These are phyloP conservation scores for Tor tambroides DNA, from an alignment of 2,113 vertebrate species.

Conservation along the genomic window DNA sequence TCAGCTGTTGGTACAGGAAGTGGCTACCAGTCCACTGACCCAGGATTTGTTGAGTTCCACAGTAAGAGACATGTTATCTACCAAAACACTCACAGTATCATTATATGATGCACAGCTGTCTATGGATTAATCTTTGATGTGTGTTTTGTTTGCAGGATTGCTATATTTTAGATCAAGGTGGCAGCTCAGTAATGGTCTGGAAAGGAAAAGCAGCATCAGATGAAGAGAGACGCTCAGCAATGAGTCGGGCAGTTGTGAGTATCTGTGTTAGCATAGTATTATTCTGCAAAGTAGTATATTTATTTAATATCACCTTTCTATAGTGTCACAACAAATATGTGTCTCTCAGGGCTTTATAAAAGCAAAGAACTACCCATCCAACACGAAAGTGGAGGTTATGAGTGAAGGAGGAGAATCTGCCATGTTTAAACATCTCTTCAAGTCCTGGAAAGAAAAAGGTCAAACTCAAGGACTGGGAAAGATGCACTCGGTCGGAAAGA, in stretches of 20 bases:
- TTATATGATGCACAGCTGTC: neutral
- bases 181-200: slow-evolving; percentile 86
- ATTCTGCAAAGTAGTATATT: neutral
- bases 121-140: slow-evolving; percentile 14
- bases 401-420: slow-evolving; percentile 86
- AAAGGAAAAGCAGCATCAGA: slow-evolving; percentile 83
- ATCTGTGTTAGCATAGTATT: neutral
- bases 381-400: slow-evolving; percentile 84
- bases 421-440: slow-evolving; percentile 91
- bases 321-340: neutral
- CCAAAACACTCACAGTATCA: neutral
- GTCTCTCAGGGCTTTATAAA: slow-evolving; percentile 84
- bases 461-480: slow-evolving; percentile 82
- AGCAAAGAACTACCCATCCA: slow-evolving; percentile 86
- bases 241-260: slow-evolving; percentile 85
- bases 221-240: slow-evolving; percentile 79
- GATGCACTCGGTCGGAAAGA: slow-evolving; percentile 77
- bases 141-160: slow-evolving; percentile 78
- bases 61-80: slow-evolving; percentile 68
- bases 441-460: slow-evolving; percentile 80
- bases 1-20: slow-evolving; percentile 85
- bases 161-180: slow-evolving; percentile 85
- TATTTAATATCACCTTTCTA: neutral
- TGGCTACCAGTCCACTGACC: slow-evolving; percentile 84
- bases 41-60: slow-evolving; percentile 85